Evolutionary conservation across 2,113 vertebrate genomes (phyloP).

Genomic region (Limnothrissa miodon): DNA sequence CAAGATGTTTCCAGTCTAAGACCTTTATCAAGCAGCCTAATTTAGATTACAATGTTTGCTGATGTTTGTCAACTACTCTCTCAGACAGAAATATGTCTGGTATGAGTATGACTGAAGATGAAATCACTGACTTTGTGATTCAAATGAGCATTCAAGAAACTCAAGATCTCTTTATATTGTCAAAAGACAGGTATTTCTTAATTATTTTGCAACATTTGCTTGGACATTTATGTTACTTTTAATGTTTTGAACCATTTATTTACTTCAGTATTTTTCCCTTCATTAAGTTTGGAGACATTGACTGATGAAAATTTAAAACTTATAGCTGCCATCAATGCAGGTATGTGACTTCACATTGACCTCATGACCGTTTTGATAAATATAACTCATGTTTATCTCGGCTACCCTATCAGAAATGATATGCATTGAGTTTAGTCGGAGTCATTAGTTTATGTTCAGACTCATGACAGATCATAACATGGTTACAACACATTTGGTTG

Average conservation of each 20-base stretch:
- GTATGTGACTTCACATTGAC: constrained; percentile 55
- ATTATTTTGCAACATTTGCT: not conserved
- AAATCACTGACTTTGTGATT: constrained; percentile 70
- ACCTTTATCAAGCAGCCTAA: too few species aligned
- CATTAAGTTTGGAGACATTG: constrained; percentile 67
- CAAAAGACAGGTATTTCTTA: constrained; percentile 71
- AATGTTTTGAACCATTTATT: too few species aligned
- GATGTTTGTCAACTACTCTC: constrained; percentile 2
- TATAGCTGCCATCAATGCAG: constrained; percentile 74
- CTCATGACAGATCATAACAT: not conserved
- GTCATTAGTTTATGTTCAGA: not conserved
- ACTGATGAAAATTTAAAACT: constrained; percentile 78
- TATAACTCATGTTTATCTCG: not conserved
- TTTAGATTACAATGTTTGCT: too few species aligned
- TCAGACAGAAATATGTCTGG: constrained; percentile 57
- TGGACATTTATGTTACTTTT: not conserved
- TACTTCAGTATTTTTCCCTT: constrained; percentile 29
- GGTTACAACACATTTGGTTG: not conserved
- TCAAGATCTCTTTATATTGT: constrained; percentile 51
- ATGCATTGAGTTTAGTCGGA: not conserved
- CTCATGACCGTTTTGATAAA: constrained; percentile 6
- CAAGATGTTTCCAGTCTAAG: too few species aligned
- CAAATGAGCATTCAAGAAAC: constrained; percentile 78
- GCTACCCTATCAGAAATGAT: not conserved
- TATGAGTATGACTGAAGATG: constrained; percentile 70